Conservation (phyloP, 2,113 vertebrate species). For the Salvelinus namaycush region DNA sequence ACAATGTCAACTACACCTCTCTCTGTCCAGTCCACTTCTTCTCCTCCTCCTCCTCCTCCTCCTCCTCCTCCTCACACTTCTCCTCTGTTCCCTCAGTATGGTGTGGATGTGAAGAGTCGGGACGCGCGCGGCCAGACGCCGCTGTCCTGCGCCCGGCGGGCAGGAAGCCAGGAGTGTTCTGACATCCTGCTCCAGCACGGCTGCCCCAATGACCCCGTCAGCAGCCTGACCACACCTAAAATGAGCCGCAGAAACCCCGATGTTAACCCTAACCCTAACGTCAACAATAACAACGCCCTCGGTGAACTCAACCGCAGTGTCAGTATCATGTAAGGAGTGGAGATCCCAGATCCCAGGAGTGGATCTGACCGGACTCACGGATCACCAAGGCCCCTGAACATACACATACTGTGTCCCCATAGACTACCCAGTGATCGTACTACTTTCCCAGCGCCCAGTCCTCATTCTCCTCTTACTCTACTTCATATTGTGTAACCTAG, state of each 20-base stretch:
- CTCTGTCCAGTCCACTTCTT: no score
- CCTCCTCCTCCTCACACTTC: background rate
- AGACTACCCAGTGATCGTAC: slow-evolving; percentile 10
- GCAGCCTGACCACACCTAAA: slow-evolving; percentile 75
- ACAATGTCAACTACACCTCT: no score
- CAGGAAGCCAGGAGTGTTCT: slow-evolving; percentile 90
- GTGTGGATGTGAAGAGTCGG: slow-evolving; percentile 90
- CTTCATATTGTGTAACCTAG: slow-evolving; percentile 23
- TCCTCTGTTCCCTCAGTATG: slow-evolving; percentile 77
- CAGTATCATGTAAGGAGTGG: slow-evolving; percentile 76
- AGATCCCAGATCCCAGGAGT: background rate
- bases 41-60: background rate
- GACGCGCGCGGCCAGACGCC: slow-evolving; percentile 91
- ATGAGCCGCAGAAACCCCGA: slow-evolving; percentile 72
- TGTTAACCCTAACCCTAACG: slow-evolving; percentile 36
- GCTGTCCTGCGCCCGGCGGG: slow-evolving; percentile 85
- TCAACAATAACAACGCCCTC: slow-evolving; percentile 81
- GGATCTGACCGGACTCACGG: background rate
- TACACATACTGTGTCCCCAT: background rate
- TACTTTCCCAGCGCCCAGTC: background rate
- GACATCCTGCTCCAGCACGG: slow-evolving; percentile 95
- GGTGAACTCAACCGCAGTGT: slow-evolving; percentile 79
- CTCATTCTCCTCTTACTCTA: slow-evolving; percentile 40
- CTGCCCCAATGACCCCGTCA: slow-evolving; percentile 82
- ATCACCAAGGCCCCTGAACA: background rate